Evolutionary conservation across 2,113 vertebrate genomes (phyloP), one percentile per base, ranked within the genome.

Genomic region (Lagopus muta): DNA sequence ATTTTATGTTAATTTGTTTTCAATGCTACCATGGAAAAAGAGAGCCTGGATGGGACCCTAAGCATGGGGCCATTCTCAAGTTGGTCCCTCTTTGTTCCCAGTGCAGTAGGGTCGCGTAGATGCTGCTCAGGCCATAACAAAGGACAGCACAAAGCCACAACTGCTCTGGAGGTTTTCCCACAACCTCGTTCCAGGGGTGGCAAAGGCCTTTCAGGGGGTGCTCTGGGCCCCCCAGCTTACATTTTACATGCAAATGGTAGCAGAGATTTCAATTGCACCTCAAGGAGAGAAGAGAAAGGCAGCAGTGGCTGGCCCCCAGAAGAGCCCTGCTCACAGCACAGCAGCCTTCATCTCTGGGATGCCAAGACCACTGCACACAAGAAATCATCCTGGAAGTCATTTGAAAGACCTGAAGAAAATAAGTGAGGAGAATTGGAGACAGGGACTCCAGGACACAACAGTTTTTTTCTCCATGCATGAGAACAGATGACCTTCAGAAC

Each of bases 181-280:
- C 80, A 97, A 38, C 69, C 85, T 36, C n/a, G 43, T 88, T 88
- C 92, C 95, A 86, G 70, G 36, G 57, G 30, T 89, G 82, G 91
- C 70, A 95, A 95, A 97, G 57, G 87, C 90, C 92, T 92, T 93
- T 94, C 93, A 91, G 3, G 1, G 78, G 62, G 65, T 78, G 72
- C 81, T 74, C 82, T 2, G 24, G 77, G 93, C 93, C 76, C 83
- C 73, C 42, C 72, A 77, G 82, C 79, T 86, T 71, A 52, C 2
- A 0, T 95, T 96, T 97, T 91, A 95, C 82, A 96, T 96, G 91
- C 91, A 97, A 97, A 96, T 92, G 13, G 30, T n/a, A 86, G 88
- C 75, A 83, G 92, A 87, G 71, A 81, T 65, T 96, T 95, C 86
- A 88, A 54, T 86, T 90, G 76, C 61, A 96, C 90, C 92, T 95